Conservation (phyloP, 2,113 vertebrate species). For the Catharus bicknelli region DNA sequence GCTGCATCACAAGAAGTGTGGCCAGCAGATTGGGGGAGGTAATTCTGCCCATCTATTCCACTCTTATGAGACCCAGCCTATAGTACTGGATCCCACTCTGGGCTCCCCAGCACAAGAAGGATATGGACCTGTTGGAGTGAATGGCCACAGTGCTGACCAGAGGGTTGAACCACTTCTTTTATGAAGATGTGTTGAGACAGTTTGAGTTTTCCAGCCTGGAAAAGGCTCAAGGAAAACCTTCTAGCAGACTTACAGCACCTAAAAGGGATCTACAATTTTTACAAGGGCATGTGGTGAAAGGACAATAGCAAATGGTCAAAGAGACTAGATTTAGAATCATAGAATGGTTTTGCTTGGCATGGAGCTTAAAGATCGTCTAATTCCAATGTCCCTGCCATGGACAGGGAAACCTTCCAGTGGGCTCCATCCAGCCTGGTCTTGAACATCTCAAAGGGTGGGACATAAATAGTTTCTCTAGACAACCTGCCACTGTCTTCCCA, state of each 20-base stretch:
- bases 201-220: not conserved
- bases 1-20: not conserved
- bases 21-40: not conserved
- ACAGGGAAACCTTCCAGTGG: not conserved
- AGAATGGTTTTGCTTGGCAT: not conserved
- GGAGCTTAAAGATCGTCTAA: not conserved
- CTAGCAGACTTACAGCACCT: not conserved
- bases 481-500: not conserved
- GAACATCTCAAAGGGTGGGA: not conserved
- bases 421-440: not conserved
- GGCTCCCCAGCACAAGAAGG: not conserved
- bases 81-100: not conserved
- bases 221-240: not conserved
- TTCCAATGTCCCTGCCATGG: accelerated
- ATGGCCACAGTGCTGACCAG: not conserved
- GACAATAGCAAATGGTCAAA: not conserved
- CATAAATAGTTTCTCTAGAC: not conserved
- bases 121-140: not conserved
- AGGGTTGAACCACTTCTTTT: not conserved
- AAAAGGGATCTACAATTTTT: not conserved
- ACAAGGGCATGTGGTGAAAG: not conserved
- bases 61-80: not conserved
- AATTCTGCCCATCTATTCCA: not conserved
- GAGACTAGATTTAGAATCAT: not conserved
- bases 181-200: not conserved